Base-by-base conservation (phyloP, 2,797 vertebrate species). In the Myiothlypis coronata region DNA sequence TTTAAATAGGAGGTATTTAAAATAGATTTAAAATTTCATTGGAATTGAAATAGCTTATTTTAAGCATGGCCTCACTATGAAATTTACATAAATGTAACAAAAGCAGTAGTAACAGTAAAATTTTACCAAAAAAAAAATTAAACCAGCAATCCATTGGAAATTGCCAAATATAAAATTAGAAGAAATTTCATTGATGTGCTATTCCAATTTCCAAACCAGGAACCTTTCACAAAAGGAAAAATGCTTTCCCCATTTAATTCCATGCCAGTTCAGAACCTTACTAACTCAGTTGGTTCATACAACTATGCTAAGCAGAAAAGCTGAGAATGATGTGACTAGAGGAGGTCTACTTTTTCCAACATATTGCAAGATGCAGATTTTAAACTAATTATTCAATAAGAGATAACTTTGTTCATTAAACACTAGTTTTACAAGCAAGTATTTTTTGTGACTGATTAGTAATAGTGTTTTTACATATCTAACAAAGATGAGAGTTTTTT, bases 131-230 rank as follows among this genome's bases (percentile, higher is more conserved):
- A 57, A 19, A n/a, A 49, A 74, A 57, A 55, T 16, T 7, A 61
- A 68, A 55, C 5, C 6, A 80, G 12, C 3, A 77, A 77, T 52
- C 11, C 34, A 57, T 3, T 71, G 24, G 9, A 83, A 87, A 71
- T 61, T 17, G 7, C 10, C 21, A 91, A 85, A 91, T 69, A 84
- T 8, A 64, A 92, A 89, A 89, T 71, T 13, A 76, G 59, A 82
- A 84, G 17, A 79, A 43, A 65, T 43, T 76, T 82, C 12, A 81
- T 0, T 72, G 3, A 34, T 41, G 9, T 35, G 8, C 4, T 76
- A 32, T 50, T 76, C 24, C 55, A 23, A 41, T 83, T 92, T 83
- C 26, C 52, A 80, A 88, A 75, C 3, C 7, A 77, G 20, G 9
- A 83, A 47, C 14, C 9, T 76, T 63, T 76, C 27, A 69, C 47